Evolutionary conservation across 2,797 vertebrate species (phyloP).

Genomic region (Sitta carolinensis): DNA sequence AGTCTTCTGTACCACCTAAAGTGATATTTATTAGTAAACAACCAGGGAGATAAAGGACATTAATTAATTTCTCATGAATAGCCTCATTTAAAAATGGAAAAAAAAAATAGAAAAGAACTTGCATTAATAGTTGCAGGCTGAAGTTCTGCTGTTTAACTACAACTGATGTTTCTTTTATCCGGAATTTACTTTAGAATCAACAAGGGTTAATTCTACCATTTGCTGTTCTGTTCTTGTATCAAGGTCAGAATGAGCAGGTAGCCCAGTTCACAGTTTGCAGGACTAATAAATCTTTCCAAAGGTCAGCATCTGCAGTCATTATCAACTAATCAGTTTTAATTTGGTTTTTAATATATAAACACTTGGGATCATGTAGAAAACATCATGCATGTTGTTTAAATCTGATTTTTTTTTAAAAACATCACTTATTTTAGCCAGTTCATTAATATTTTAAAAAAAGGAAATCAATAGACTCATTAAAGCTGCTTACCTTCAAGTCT

Average conservation of each 20-base stretch:
- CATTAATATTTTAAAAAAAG: constrained; percentile 63
- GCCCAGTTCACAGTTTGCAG: constrained; percentile 62
- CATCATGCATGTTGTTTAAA: constrained; percentile 54
- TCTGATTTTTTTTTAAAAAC: neutral
- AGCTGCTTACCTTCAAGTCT: constrained; percentile 30
- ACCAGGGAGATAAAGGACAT: neutral
- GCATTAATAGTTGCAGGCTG: neutral
- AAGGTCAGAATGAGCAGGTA: constrained; percentile 61
- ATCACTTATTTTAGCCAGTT: constrained; percentile 45
- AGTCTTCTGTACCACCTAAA: neutral
- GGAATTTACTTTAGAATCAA: constrained; percentile 30
- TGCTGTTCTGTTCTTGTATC: constrained; percentile 51
- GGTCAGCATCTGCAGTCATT: constrained; percentile 68
- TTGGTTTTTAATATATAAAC: constrained; percentile 68
- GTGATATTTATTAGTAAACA: neutral
- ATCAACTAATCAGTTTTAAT: constrained; percentile 69
- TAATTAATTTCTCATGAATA: neutral
- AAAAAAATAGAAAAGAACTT: neutral
- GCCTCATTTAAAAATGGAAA: neutral
- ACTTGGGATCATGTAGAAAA: constrained; percentile 60
- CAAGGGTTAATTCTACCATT: constrained; percentile 66
- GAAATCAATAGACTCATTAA: constrained; percentile 59
- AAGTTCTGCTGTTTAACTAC: neutral
- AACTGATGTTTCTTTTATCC: neutral
- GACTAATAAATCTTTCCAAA: constrained; percentile 69